These are phyloP conservation scores for Ruditapes philippinarum DNA, from an alignment of 1,140 invertebrate genomes.

Conservation along the genomic window DNA sequence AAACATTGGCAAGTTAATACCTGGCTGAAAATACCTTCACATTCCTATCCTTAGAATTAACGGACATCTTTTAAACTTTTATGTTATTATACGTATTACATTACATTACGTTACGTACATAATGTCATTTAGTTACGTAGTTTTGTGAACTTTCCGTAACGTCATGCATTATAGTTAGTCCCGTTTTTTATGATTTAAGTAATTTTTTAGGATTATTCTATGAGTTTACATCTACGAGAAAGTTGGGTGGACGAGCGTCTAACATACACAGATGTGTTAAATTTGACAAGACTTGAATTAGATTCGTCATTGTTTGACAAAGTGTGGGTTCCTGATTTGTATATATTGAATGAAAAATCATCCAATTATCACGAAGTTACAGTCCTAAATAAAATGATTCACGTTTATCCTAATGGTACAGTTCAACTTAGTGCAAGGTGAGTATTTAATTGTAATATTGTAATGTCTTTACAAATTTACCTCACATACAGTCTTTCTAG, in stretches of 20 bases:
- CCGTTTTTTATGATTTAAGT: no score
- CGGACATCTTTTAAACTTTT: no score
- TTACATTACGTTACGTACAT: no score
- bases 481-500: neutral
- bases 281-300: slow-evolving; percentile 83
- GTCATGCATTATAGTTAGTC: no score
- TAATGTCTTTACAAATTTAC: no score
- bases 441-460: neutral
- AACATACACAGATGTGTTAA: slow-evolving; percentile 70
- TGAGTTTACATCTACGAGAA: slow-evolving; percentile 89
- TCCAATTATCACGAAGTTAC: slow-evolving; percentile 87
- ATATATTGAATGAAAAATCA: slow-evolving; percentile 86
- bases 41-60: no score
- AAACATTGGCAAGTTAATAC: no score
- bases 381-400: slow-evolving; percentile 87
- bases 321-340: slow-evolving; percentile 87
- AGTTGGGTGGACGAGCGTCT: slow-evolving; percentile 89
- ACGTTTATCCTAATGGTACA: slow-evolving; percentile 88
- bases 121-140: no score
- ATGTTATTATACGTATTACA: no score
- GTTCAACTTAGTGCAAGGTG: slow-evolving; percentile 88
- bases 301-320: slow-evolving; percentile 45
- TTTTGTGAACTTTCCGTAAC: no score
- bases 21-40: no score
- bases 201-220: slow-evolving; percentile 90